These are phyloP conservation scores for Adelges cooleyi DNA, from an alignment of 1,140 invertebrate species.

Conservation along the genomic window DNA sequence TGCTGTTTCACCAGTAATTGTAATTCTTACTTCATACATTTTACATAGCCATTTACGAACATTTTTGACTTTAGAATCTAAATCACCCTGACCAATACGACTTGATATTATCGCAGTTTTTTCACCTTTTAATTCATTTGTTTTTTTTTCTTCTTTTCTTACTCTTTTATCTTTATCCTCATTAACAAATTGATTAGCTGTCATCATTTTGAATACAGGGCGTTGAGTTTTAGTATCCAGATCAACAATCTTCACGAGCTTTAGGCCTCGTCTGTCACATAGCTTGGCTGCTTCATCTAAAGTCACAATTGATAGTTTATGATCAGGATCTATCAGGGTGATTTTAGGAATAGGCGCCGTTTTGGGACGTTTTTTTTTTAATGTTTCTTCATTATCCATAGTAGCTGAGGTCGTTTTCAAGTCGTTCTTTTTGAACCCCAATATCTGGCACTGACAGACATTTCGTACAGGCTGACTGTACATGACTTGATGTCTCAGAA, in stretches of 20 bases:
- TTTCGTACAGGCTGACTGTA: neutral
- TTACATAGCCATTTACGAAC: constrained; percentile 6
- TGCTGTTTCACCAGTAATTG: neutral
- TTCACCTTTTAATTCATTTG: neutral
- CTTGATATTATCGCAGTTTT: neutral
- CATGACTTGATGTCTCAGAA: no score
- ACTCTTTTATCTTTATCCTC: neutral
- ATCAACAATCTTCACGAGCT: constrained; percentile 12
- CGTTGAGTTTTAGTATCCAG: constrained; percentile 6
- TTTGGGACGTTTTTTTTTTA: neutral
- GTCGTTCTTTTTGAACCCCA: neutral
- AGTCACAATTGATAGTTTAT: constrained; percentile 1
- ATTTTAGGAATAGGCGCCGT: neutral
- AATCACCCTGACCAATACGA: neutral
- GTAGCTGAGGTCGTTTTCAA: neutral
- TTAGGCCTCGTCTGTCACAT: constrained; percentile 8
- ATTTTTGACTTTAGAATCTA: constrained; percentile 18
- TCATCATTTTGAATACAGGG: constrained; percentile 5
- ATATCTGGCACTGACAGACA: neutral
- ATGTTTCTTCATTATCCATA: neutral
- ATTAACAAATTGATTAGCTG: neutral
- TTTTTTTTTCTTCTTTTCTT: neutral
- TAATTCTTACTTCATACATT: neutral
- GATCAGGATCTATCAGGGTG: neutral
- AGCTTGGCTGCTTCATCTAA: neutral